A percentile compares a stretch with the other conserved stretches of the same genome.
Evolutionary conservation across 2,797 vertebrate species (phyloP).

Genomic region (Pteronotus mesoamericanus): DNA sequence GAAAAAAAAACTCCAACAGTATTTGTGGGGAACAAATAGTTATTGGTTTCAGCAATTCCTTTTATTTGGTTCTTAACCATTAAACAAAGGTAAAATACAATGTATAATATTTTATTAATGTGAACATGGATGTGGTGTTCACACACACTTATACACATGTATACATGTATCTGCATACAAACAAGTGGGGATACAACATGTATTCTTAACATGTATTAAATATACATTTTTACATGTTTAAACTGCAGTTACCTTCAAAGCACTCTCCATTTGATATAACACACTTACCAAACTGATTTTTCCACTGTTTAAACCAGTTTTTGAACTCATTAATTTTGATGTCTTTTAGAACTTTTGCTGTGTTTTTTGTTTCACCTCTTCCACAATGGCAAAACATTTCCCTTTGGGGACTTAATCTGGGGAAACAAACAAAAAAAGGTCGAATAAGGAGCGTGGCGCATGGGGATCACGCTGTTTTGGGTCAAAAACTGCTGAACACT

Average conservation of each 20-base stretch:
- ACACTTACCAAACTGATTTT: background rate
- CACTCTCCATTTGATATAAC: background rate
- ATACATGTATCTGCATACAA: background rate
- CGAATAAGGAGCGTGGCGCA: background rate
- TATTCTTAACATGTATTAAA: too few relatives aligned
- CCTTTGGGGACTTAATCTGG: background rate
- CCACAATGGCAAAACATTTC: background rate
- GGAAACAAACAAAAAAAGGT: background rate
- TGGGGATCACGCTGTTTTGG: background rate
- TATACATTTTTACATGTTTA: background rate
- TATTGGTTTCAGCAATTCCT: background rate
- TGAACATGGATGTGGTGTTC: background rate
- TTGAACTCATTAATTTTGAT: background rate
- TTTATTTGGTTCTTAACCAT: background rate
- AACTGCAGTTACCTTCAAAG: background rate
- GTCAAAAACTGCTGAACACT: background rate
- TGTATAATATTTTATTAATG: background rate
- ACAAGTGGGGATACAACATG: background rate
- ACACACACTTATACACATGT: background rate
- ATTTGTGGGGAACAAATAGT: background rate
- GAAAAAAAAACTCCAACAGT: background rate
- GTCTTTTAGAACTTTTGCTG: background rate
- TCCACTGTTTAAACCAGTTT: background rate
- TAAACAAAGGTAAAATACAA: background rate
- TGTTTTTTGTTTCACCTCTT: background rate